phyloP scores from a whole-genome alignment of 2,888 invertebrate genomes.

The Zaprionus lineosus region DNA sequence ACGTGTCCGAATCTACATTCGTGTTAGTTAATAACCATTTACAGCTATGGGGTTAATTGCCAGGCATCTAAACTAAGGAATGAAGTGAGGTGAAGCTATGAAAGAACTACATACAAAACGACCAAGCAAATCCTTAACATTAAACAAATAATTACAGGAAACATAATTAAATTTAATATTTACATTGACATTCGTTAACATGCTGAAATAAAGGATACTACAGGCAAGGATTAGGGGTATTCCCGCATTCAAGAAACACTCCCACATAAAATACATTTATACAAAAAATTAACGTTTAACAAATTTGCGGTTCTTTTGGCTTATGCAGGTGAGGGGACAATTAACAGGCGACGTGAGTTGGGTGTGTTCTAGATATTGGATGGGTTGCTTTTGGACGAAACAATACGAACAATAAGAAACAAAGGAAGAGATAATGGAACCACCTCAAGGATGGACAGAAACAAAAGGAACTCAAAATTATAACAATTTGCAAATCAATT shows the following conservation, averaged over 20 bases:
- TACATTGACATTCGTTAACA: too few relatives aligned
- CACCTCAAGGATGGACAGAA: constrained; percentile 16
- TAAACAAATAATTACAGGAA: too few relatives aligned
- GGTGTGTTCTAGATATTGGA: constrained; percentile 30
- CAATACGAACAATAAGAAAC: too few relatives aligned
- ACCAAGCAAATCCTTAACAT: too few relatives aligned
- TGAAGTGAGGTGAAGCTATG: constrained; percentile 7
- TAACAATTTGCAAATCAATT: constrained; percentile 43
- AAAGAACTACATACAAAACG: too few relatives aligned
- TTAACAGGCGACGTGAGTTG: constrained; percentile 30
- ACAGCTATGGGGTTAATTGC: constrained; percentile 25
- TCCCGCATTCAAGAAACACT: constrained; percentile 9
- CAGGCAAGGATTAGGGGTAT: constrained; percentile 20
- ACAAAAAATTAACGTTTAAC: too few relatives aligned
- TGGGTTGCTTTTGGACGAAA: constrained; percentile 41
- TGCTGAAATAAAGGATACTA: too few relatives aligned
- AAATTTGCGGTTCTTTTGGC: neutral
- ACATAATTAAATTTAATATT: too few relatives aligned
- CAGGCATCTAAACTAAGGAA: constrained; percentile 5
- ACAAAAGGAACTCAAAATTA: constrained; percentile 20
- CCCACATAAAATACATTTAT: constrained; percentile 9
- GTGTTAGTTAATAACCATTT: constrained; percentile 38
- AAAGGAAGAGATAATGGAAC: constrained; percentile 11
- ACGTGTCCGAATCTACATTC: constrained; percentile 31
- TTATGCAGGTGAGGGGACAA: constrained; percentile 15